Base-by-base conservation (phyloP, 2,113 vertebrate species). In the Takifugu bimaculatus region DNA sequence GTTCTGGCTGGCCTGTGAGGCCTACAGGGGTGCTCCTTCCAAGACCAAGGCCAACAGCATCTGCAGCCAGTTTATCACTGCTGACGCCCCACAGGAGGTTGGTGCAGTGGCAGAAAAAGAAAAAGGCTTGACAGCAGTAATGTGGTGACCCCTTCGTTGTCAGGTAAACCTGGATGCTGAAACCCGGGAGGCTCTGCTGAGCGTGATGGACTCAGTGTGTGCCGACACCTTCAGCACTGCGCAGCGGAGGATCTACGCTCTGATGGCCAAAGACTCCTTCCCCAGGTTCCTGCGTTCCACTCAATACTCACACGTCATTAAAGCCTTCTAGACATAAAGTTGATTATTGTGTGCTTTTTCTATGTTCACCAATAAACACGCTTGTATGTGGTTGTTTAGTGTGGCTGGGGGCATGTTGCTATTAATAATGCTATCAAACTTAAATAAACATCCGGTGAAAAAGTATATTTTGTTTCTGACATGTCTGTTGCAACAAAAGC, bases 231-330 rank as follows among this genome's bases (percentile, higher is more conserved):
- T 97, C 68, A 83, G 79, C 0, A 76, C 72, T 0, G 95, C 95
- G 0, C 95, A 97, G 89, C 93, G 92, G 61, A 90, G 90, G 42
- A 93, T 96, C 29, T 96, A 94, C 84, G 92, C 80, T 57, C 60
- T 97, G 55, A 96, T 96, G 95, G 94, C 94, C 54, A 96, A 94
- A 68, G 95, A 96, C 69, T 92, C 95, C 14, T 96, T 95, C 54
- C 94, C 94, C 0, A 89, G 95, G 0, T 97, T 96, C 84, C 85
- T 94, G 77, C 93, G 93, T 44, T 96, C 94, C 0, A 60, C 92
- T 14, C 91, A 91, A 79, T 91, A 91, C 64, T 85, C 91, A 72
- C 89, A 92, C 15, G 9, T 65, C 7, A 47, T 84, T 42, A 81
- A 62, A 54, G 75, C 66, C 28, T 66, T 65, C 27, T 87, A 66